Evolutionary conservation across 2,888 invertebrate species (phyloP), one percentile per base, ranked within the genome.

Genomic region (Venustoraphidia nigricollis): DNA sequence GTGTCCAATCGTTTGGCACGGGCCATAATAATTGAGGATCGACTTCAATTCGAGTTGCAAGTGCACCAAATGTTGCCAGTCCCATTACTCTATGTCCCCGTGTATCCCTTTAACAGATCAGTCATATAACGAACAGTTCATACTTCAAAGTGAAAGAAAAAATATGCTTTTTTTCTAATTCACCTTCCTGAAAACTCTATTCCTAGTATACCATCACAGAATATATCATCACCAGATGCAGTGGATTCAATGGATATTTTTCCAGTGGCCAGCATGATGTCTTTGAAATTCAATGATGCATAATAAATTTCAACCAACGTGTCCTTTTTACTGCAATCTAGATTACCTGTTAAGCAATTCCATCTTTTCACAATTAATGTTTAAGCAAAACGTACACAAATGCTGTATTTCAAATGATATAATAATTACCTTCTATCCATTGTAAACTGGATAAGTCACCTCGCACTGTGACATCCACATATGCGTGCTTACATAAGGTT

Each of bases 391-490:
- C 3, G 17, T 17, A 17, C 17, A 27, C 3, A 6, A 6, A 27
- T 27, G 5, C 27, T 6, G 1, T 6, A 27, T 27, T 27, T 27
- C 6, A 27, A 27, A 27, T 27, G 27, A 27, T 6, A 6, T 27
- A 27, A 35, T 70, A 57, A 0, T 73, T 69, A 1, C 85, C 85
- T 64, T 93, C 81, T 8, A 92, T 66, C 91, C 91, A 92, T 10
- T 68, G 73, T 40, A 96, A 62, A 1, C 89, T 83, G 0, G 88
- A 83, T 47, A 96, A 69, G 62, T 97, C 95, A 44, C 95, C 95
- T 47, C 83, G 76, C 0, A 83, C 79, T 10, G 77, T 59, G 0
- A 83, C 79, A 64, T 90, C 88, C 2, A 82, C 80, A 62, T 77
- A 89, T 0, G 82, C 84, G 61, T 93, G 87, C 52, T 77, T 73